Evolutionary conservation across 2,797 vertebrate species (phyloP).

Genomic region (Podarcis siculus): DNA sequence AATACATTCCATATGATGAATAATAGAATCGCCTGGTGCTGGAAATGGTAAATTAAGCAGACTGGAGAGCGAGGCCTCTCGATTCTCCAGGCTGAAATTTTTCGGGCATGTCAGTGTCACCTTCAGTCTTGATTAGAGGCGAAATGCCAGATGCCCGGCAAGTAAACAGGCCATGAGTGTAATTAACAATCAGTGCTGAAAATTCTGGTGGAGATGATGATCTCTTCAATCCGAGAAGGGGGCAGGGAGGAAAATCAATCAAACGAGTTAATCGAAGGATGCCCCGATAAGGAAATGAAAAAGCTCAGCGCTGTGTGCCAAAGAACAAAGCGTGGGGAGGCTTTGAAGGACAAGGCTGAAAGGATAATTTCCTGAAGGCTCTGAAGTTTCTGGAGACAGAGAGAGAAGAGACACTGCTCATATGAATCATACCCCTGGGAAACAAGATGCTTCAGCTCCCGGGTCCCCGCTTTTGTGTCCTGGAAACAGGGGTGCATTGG

Average conservation of each 20-base stretch:
- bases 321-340: slow-evolving; percentile 42
- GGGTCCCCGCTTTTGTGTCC: not conserved
- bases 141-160: slow-evolving; percentile 43
- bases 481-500: too few species aligned
- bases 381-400: slow-evolving; percentile 43
- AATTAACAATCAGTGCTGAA: slow-evolving; percentile 56
- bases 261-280: slow-evolving; percentile 42
- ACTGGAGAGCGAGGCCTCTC: not conserved
- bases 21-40: not conserved
- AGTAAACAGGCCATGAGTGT: slow-evolving; percentile 56
- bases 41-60: not conserved
- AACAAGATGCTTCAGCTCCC: not conserved
- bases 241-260: slow-evolving; percentile 18
- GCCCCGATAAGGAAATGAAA: slow-evolving; percentile 41
- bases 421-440: slow-evolving; percentile 30
- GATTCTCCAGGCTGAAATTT: slow-evolving; percentile 23
- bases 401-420: slow-evolving; percentile 2
- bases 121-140: slow-evolving; percentile 44
- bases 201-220: slow-evolving; percentile 37
- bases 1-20: not conserved
- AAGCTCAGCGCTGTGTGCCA: not conserved
- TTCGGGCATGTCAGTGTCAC: slow-evolving; percentile 2
- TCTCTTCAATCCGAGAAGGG: slow-evolving; percentile 22
- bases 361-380: slow-evolving; percentile 48
- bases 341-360: slow-evolving; percentile 33